Conservation (phyloP, 2,113 vertebrate genomes). For the Dicrurus megarhynchus region DNA sequence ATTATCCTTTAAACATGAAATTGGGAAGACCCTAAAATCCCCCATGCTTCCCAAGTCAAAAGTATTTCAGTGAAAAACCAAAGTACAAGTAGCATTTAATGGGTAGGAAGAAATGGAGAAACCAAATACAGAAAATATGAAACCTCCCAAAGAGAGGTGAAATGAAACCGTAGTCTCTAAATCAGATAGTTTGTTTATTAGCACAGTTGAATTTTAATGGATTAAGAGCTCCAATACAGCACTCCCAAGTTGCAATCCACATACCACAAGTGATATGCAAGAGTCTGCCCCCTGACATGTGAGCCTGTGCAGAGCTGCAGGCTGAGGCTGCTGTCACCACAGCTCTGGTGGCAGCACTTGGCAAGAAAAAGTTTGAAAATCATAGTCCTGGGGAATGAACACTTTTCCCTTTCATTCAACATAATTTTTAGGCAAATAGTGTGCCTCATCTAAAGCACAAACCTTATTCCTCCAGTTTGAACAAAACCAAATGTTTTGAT, state of each 20-base stretch:
- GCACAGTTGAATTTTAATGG: background rate
- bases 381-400: background rate
- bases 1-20: background rate
- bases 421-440: background rate
- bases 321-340: background rate
- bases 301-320: background rate
- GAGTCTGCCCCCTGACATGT: background rate
- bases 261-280: background rate
- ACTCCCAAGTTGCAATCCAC: background rate
- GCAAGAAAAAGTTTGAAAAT: background rate
- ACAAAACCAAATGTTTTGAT: background rate
- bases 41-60: background rate
- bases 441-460: background rate
- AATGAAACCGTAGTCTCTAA: background rate
- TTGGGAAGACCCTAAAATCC: background rate
- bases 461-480: background rate
- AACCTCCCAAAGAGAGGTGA: background rate
- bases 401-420: background rate
- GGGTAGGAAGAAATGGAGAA: background rate
- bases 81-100: background rate
- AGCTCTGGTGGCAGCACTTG: background rate
- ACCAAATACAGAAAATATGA: background rate
- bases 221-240: background rate
- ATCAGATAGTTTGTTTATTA: background rate
- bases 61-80: background rate